Evolutionary conservation across 2,888 invertebrate species (phyloP), one percentile per base, ranked within the genome.

Genomic region (Hesperia comma): DNA sequence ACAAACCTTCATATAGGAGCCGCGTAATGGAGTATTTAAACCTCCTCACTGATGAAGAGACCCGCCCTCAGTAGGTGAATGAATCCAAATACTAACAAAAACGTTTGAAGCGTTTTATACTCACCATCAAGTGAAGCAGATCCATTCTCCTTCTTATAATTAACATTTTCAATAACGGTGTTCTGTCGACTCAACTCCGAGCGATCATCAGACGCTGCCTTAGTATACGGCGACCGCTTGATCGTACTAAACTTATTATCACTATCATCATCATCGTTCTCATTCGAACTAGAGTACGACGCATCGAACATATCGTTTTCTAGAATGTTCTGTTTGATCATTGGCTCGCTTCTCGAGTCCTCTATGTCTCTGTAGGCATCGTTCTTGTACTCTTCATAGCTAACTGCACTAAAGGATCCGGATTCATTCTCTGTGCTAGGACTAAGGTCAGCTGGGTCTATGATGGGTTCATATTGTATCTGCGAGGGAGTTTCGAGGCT

Each of bases 201-300:
- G 4, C 79, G 76, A 14, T 80, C 77, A 0, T 85, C 87, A 0
- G 76, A 77, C n/a, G 60, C 43, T 0, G 86, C 85, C 81, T 94
- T 94, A 69, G 93, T 94, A 69, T 95, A 94, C 54, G 95, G 95
- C 49, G 95, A 95, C 66, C 95, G 81, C 72, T 95, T 95, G 53
- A 95, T 95, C 17, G 95, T 95, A 54, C 95, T 95, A 80, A 94
- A 95, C 81, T 95, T 95, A 80, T 95, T 95, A 68, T 94, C 94
- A 63, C 94, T 94, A 63, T 95, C 95, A 41, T 95, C 94, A 55
- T 94, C 93, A 26, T 94, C 94, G 26, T 94, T 90, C 55, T 94
- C 94, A 40, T 92, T 90, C 0, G 92, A 92, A 74, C 92, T 92
- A 0, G 92, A 93, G 61, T 93, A 91, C 0, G 93, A 92, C 0